Evolutionary conservation across 1,140 invertebrate species (phyloP), one percentile per base, ranked within the genome.

Genomic region (Melitaea cinxia): DNA sequence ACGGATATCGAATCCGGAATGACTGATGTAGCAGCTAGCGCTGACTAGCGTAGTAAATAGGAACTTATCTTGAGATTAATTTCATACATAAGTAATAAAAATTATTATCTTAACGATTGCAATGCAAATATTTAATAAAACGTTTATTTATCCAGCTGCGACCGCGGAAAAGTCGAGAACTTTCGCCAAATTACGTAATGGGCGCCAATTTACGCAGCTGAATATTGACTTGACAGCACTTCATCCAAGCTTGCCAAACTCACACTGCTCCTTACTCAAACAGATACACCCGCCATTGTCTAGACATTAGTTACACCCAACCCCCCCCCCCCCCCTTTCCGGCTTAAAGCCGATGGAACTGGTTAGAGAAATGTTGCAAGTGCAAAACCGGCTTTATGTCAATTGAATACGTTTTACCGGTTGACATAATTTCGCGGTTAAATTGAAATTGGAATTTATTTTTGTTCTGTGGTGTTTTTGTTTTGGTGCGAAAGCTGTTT

Each of bases 341-440:
- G 30, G 15, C 15, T 39, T 39, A 39, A 39, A 39, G 42, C 17
- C 42, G 12, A 17, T 12, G 19, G 42, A 23, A 47, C 42, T 6
- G 42, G 42, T 47, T 23, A 12, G 17, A 47, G 42, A 47, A 23
- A 47, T 47, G 21, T 47, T 23, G 42, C 42, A 47, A 47, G 19
- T 47, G 7, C 23, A 23, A 47, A 47, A 47, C 17, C 42, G 17
- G 42, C 19, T 47, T 24, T 42, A 15, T 42, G 37, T 19, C 14
- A 42, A 42, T 42, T 42, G 14, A 42, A 14, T 14, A 17, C 37
- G 30, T 10, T 2, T 17, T 17, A 5, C 14, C 37, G 37, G 37
- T 19, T 7, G 37, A 17, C n/a, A 42, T 42, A 7, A 19, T 17
- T 42, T 42, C 14, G 37, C 37, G 37, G 14, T 17, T 5, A 42